A percentile compares a stretch with the other conserved stretches of the same genome.
phyloP scores from a whole-genome alignment of 2,113 vertebrate species.

The Sus scrofa region T2T-Sscrofa CM000817.6:113082001-113082500 shows the following conservation, averaged over 20 bases:
- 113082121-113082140: constrained; percentile 99
- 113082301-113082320: not conserved
- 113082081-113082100: constrained; percentile 99
- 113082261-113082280: not conserved
- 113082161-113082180: constrained; percentile 97
- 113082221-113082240: not conserved
- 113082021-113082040: constrained; percentile 87
- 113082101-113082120: constrained; percentile 96
- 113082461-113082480: not conserved
- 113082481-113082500: not conserved
- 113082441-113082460: not conserved
- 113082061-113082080: constrained; percentile 94
- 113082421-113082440: not conserved
- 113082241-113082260: not conserved
- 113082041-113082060: constrained; percentile 95
- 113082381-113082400: not conserved
- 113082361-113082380: not conserved
- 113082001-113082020: not conserved
- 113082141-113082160: constrained; percentile 98
- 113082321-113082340: not conserved
- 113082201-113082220: not conserved
- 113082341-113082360: not conserved
- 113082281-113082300: not conserved
- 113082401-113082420: not conserved
- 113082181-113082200: constrained; percentile 35